Percentiles rank a stretch among this genome's conserved stretches.
These are phyloP conservation scores for Genyomyrus donnyi DNA, from an alignment of 2,113 vertebrate species.

Conservation along the genomic window DNA sequence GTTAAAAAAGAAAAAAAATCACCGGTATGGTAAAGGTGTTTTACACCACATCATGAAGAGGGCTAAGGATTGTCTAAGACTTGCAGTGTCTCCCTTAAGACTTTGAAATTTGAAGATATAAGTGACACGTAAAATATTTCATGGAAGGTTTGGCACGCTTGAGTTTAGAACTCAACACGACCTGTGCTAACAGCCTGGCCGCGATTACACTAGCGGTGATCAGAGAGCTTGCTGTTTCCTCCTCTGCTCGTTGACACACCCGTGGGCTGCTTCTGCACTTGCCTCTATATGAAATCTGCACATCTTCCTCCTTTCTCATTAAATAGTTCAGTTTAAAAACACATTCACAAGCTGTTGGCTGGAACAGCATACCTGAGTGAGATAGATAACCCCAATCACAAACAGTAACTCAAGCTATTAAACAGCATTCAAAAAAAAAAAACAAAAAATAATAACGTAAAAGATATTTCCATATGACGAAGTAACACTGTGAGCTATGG, in stretches of 20 bases:
- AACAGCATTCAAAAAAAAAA: slow-evolving; percentile 73
- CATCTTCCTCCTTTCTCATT: slow-evolving; percentile 58
- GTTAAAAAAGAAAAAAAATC: slow-evolving; percentile 63
- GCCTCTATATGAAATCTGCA: slow-evolving; percentile 64
- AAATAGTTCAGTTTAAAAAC: slow-evolving; percentile 89
- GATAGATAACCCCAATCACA: slow-evolving; percentile 87
- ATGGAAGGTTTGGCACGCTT: slow-evolving; percentile 88
- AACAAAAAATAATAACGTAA: slow-evolving; percentile 66
- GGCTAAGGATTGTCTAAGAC: slow-evolving; percentile 95
- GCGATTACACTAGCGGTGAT: slow-evolving; percentile 43
- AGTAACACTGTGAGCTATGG: slow-evolving; percentile 83
- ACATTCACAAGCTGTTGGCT: slow-evolving; percentile 99
- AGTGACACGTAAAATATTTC: slow-evolving; percentile 64
- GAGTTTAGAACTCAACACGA: slow-evolving; percentile 62
- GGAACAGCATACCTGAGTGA: slow-evolving; percentile 99
- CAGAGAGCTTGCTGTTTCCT: slow-evolving; percentile 39
- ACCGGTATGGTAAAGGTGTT: slow-evolving; percentile 38
- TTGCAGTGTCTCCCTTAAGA: slow-evolving; percentile 80
- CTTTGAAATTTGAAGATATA: slow-evolving; percentile 72
- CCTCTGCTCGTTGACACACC: slow-evolving; percentile 60
- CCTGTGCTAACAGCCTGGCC: slow-evolving; percentile 49
- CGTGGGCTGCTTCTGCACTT: slow-evolving; percentile 63
- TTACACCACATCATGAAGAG: slow-evolving; percentile 68
- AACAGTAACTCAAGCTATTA: slow-evolving; percentile 89
- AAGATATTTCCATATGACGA: slow-evolving; percentile 60